These are phyloP conservation scores for Megathymus violae DNA, from an alignment of 1,140 invertebrate genomes.

Conservation along the genomic window DNA sequence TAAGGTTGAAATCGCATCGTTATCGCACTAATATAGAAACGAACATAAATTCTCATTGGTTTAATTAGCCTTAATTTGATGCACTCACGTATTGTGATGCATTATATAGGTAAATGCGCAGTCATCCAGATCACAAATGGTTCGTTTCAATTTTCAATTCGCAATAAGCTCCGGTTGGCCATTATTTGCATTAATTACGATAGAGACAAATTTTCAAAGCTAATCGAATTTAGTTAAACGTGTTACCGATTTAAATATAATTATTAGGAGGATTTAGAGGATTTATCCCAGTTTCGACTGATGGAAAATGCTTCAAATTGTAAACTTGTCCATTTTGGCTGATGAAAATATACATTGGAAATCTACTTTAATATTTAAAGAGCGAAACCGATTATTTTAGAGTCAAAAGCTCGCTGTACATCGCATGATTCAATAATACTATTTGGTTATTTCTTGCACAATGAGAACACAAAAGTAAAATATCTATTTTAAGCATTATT, in stretches of 20 bases:
- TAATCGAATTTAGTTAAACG: neutral
- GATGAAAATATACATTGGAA: no score
- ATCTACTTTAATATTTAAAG: no score
- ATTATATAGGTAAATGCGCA: slow-evolving; percentile 46
- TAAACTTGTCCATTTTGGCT: no score
- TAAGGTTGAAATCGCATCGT: slow-evolving; percentile 24
- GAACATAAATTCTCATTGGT: slow-evolving; percentile 58
- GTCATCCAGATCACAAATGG: slow-evolving; percentile 39
- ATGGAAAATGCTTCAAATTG: no score
- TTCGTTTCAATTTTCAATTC: slow-evolving; percentile 44
- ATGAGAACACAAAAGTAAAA: no score
- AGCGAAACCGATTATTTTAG: no score
- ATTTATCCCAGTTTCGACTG: no score
- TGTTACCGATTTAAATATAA: neutral
- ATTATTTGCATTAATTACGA: slow-evolving; percentile 16
- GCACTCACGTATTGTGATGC: slow-evolving; percentile 53
- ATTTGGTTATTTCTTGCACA: no score
- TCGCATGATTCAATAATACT: no score
- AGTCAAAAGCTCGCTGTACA: no score
- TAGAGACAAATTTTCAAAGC: slow-evolving; percentile 11
- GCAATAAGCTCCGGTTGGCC: slow-evolving; percentile 18
- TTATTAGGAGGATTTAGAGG: no score
- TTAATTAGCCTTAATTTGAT: slow-evolving; percentile 70
- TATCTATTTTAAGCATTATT: no score
- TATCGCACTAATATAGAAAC: slow-evolving; percentile 36